Base-by-base conservation (phyloP, 2,888 invertebrate genomes). In the Unio pictorum region DNA sequence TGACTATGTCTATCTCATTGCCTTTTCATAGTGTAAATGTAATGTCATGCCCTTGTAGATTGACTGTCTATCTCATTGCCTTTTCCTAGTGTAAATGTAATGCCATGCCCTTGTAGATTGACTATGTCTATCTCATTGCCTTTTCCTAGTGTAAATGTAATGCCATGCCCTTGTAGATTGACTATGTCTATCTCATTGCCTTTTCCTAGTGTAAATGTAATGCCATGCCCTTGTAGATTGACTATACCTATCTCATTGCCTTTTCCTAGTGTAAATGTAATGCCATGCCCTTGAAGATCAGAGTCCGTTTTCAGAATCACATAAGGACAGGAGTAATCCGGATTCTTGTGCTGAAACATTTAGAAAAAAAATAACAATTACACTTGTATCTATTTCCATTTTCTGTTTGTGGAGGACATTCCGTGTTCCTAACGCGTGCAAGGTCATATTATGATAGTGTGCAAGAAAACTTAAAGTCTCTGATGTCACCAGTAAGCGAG, bases 291-390 rank as follows among this genome's bases (percentile, higher is more conserved):
- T 88, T 93, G 92, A 20, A 92, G 86, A 15, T 78, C 81, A 15
- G 78, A 66, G 66, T 88, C 84, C 0, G 95, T 94, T 74, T 91
- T 92, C n/a, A 95, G 90, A 3, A 93, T 94, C n/a, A 97, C 96
- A 90, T 97, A 97, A 0, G 95, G 95, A 84, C 95, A 95, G 0
- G 96, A 96, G 89, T 96, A 97, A 90, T 97, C 95, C 0, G 96
- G 96, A 90, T 96, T 95, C 0, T 93, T 93, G 85, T 96, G 96
- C 96, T 87, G 79, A 57, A 75, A 68, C 71, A 66, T 28, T 59
- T 58, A 64, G 45, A 64, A 64, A 61, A 64, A 63, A 26, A 30
- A 30, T 28, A 61, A 30, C 17, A 8, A 61, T 61, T 20, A 61
- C 26, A 28, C 15, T 61, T 61, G 1, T 15, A 8, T 8, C 8